A percentile compares a stretch with the other conserved stretches of the same genome.
Conservation (phyloP, 1,140 invertebrate genomes). For the Meloidogyne exigua region DNA sequence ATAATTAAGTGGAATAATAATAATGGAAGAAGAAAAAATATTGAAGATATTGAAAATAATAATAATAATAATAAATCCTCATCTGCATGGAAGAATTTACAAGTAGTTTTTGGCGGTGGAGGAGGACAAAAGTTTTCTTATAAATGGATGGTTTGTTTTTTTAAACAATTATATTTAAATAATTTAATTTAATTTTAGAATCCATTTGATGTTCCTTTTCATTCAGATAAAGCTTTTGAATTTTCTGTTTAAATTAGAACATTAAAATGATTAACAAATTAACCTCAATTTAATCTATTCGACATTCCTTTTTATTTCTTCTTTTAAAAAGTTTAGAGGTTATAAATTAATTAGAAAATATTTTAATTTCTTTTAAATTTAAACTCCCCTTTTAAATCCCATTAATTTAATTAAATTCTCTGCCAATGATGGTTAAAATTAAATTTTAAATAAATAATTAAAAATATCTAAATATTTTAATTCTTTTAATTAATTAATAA, state of each 20-base stretch:
- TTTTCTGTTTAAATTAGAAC: conserved; percentile 63
- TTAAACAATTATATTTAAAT: conserved; percentile 59
- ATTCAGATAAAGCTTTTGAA: conserved; percentile 58
- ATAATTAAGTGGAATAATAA: background rate
- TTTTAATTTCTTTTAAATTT: too few relatives aligned
- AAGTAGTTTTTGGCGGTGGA: conserved; percentile 65
- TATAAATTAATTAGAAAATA: too few relatives aligned
- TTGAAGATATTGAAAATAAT: background rate
- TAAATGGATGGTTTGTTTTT: conserved; percentile 58
- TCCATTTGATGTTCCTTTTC: conserved; percentile 63
- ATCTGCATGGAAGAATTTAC: conserved; percentile 64
- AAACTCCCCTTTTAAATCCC: too few relatives aligned
- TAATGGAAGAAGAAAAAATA: conserved; percentile 7
- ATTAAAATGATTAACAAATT: conserved; percentile 12
- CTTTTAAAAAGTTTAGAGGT: too few relatives aligned
- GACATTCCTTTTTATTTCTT: too few relatives aligned
- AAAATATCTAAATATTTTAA: too few relatives aligned
- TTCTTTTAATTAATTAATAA: too few relatives aligned
- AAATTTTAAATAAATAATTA: too few relatives aligned
- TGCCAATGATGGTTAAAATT: too few relatives aligned
- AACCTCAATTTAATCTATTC: too few relatives aligned
- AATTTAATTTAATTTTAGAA: conserved; percentile 41
- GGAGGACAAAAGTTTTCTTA: conserved; percentile 20
- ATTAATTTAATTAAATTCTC: too few relatives aligned
- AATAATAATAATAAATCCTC: background rate